These are phyloP conservation scores for Arvicola amphibius DNA, from an alignment of 2,797 vertebrate species.

Conservation along the genomic window DNA sequence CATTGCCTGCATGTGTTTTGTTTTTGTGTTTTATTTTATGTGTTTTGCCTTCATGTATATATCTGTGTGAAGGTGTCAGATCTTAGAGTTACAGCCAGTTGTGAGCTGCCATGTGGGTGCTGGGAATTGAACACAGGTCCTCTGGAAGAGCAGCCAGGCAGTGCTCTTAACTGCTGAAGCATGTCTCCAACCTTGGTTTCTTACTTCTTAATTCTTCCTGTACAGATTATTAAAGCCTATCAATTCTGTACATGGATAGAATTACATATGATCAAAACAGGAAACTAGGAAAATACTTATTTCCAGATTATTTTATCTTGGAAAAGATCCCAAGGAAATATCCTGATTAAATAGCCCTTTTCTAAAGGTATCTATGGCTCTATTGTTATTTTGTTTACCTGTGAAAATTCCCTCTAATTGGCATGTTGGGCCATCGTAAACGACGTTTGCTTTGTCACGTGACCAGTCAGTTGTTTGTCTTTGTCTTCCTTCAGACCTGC, in stretches of 20 bases:
- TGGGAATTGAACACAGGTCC: background rate
- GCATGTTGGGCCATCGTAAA: background rate
- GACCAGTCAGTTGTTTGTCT: background rate
- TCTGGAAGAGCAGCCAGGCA: background rate
- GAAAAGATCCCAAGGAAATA: conserved; percentile 13
- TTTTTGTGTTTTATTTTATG: background rate
- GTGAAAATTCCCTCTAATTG: background rate
- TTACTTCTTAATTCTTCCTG: background rate
- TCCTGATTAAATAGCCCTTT: background rate
- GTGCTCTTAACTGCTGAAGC: background rate
- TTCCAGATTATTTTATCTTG: conserved; percentile 12
- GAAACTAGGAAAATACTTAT: conserved; percentile 36
- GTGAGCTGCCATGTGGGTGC: background rate
- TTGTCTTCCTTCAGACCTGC: background rate
- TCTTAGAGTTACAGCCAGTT: background rate
- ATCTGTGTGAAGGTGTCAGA: background rate
- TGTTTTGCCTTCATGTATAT: background rate
- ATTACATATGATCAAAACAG: conserved; percentile 5
- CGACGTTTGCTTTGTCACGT: background rate
- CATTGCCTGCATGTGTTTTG: background rate
- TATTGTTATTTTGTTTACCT: background rate
- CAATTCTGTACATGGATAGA: background rate
- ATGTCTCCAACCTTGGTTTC: background rate
- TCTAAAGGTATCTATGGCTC: background rate
- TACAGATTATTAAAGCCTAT: conserved; percentile 12